Evolutionary conservation across 1,140 invertebrate genomes (phyloP), one percentile per base, ranked within the genome.

Genomic region (Cyclargus thomasi): DNA sequence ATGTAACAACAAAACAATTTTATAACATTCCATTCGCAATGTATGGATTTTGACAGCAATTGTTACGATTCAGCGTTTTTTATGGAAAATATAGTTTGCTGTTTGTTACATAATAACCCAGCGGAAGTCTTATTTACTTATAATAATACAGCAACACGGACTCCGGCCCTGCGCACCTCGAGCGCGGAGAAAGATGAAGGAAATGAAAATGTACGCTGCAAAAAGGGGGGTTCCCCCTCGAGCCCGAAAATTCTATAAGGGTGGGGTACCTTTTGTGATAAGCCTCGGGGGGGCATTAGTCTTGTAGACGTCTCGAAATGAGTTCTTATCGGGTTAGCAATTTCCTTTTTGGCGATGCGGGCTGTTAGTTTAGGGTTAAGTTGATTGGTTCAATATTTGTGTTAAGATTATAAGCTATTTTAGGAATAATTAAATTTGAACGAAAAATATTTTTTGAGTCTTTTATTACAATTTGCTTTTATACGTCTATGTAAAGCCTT

Each of bases 191-290:
- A 90, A 90, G 87, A 90, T 90, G 87, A 90, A 90, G 87, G 87
- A 90, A 90, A 90, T 90, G 87, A 90, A 88, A 88, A 87, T 87
- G 85, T 88, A 86, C 86, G 80, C 82, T 82, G 85, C 87, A 90
- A 88, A 90, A 90, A 86, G 87, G 85, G 86, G 84, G 78, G 71
- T 63, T 63, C 70, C 76, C 68, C 72, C 77, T 71, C 70, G 68
- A 72, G 68, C 81, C 80, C 86, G 84, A 89, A 89, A 87, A 87
- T 90, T 89, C 82, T 90, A 83, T 88, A 90, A 83, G 84, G 76
- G 72, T 73, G 72, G 70, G 77, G 80, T 82, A 84, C 82, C 84
- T 84, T 86, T 86, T 85, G 82, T 85, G 84, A 89, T 89, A 89
- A 89, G 86, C 86, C 82, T 79, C 69, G 71, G 68, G 82, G 83